Base-by-base conservation (phyloP, 2,888 invertebrate genomes). In the Acrobasis repandana region DNA sequence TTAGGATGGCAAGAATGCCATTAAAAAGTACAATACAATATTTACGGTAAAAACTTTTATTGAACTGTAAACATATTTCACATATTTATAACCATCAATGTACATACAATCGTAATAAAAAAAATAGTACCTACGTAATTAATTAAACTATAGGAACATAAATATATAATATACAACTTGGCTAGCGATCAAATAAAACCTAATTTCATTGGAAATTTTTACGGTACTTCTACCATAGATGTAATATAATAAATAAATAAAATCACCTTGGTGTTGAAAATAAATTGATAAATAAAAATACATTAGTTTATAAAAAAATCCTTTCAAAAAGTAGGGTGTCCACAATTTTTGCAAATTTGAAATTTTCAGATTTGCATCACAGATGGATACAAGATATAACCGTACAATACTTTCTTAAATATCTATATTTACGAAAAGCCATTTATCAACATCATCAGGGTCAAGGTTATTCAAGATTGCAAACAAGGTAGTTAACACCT, bases 61-160 rank as follows among this genome's bases (percentile, higher is more conserved):
- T 49, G 49, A 49, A 20, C 49, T 20, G 9, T 49, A 49, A 49
- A 49, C 11, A 18, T 49, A 16, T 49, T 20, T 18, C 20, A 49
- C 48, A 46, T 46, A 28, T 15, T 46, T 4, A 46, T 2, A 5
- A 46, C 1, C 46, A 46, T 1, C 46, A 46, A 46, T n/a, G 46
- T 46, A 15, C 15, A 46, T 15, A n/a, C 15, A 9, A 15, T 15
- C 15, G 4, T 15, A 4, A 46, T 28, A 4, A 28, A 28, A 2
- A 28, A 6, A 8, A 28, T 28, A 28, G 0, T 8, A 28, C n/a
- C n/a, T n/a, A n/a, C n/a, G 28, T 28, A 28, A 8, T 4, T 28
- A 28, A 28, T 8, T 28, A 28, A 28, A 6, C 28, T 28, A 28
- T 28, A 28, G 28, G 28, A 28, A 28, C 28, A 28, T 28, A 28